Percentiles rank a stretch among this genome's conserved stretches.
phyloP scores from a whole-genome alignment of 64 coral and sea anemone species.

The Montipora capricornis region DNA sequence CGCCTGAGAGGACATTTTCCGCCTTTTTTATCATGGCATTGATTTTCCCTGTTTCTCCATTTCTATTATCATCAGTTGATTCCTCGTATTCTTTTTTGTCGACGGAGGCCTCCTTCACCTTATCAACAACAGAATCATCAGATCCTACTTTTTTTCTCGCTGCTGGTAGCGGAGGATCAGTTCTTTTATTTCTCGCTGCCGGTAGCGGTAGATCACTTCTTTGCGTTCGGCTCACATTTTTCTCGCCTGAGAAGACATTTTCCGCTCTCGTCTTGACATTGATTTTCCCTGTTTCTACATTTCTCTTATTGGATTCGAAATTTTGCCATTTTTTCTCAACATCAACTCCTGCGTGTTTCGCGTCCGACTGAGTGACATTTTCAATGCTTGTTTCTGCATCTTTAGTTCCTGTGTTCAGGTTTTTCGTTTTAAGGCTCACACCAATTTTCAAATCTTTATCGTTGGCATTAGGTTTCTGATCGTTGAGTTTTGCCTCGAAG shows the following conservation, averaged over 20 bases:
- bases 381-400: neutral
- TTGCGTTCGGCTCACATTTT: neutral
- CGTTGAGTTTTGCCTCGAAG: neutral
- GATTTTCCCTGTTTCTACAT: neutral
- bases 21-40: neutral
- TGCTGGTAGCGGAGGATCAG: neutral
- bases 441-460: neutral
- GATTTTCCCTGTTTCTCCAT: neutral
- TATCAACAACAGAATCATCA: neutral
- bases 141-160: neutral
- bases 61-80: neutral
- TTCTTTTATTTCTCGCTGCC: neutral
- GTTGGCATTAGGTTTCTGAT: neutral
- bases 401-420: neutral
- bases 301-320: neutral
- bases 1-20: neutral
- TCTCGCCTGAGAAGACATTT: neutral
- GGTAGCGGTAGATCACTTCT: neutral
- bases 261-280: neutral
- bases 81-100: neutral
- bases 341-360: neutral
- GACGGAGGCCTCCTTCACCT: neutral
- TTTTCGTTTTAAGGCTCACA: neutral
- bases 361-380: neutral
- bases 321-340: neutral